Evolutionary conservation across 2,113 vertebrate genomes (phyloP), one percentile per base, ranked within the genome.

Genomic region (Phaethornis superciliosus): DNA sequence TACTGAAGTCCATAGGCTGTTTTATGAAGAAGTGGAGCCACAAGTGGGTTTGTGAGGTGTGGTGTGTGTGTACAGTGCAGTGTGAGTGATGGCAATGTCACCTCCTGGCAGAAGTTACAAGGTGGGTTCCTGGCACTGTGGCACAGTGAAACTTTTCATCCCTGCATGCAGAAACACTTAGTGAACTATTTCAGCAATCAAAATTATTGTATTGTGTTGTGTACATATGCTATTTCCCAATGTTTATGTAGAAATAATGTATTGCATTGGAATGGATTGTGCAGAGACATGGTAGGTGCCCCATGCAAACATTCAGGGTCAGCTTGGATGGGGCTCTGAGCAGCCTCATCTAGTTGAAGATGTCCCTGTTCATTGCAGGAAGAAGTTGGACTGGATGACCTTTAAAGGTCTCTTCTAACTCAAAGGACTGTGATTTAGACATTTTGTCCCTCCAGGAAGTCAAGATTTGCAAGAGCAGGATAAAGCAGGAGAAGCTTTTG

Each of bases 111-210:
- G 89, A 85, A 60, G 52, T 83, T 42, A 46, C 32, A 18, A 62
- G 49, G 27, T 59, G 77, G 7, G 30, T 60, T 88, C 26, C 64
- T 74, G 70, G 26, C 63, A 67, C 30, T 70, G 60, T 67, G 49
- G 55, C 64, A 72, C 62, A 67, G 86, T 74, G 37, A 56, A 87
- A 79, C 44, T 51, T 86, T 95, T 91, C 5, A 40, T 92, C 83
- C 71, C 13, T 4, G 15, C 47, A 69, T 75, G 55, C 56, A 71
- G 67, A 59, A 82, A 42, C 58, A 54, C 47, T 51, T 78, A 24
- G 33, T 85, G 85, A 85, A 90, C 56, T 93, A 55, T 85, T 77
- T 88, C 63, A 86, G 46, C 56, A 85, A 69, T 69, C 40, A 79
- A 60, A 83, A 40, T 40, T 11, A 40, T 40, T 40, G 40, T 40